Evolutionary conservation across 2,113 vertebrate species (phyloP).

Genomic region (Podarcis cretensis): DNA sequence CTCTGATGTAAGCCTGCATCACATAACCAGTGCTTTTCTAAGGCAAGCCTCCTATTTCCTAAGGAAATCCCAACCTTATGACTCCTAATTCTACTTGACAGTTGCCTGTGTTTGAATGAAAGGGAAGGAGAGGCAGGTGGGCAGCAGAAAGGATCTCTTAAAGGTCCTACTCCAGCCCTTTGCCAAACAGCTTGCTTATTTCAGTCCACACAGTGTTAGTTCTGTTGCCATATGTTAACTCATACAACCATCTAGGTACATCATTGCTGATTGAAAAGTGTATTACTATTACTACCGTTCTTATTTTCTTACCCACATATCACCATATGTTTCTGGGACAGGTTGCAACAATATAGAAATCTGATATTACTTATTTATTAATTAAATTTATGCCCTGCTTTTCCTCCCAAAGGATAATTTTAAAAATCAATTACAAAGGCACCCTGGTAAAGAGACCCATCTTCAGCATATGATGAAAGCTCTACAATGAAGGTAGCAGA

Average conservation of each 20-base stretch:
- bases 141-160: not conserved
- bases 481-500: too few species aligned
- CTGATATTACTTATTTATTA: too few species aligned
- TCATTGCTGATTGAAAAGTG: not conserved
- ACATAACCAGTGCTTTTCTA: fast-evolving
- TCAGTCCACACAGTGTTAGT: not conserved
- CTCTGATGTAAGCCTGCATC: not conserved
- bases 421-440: too few species aligned
- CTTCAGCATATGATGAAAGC: too few species aligned
- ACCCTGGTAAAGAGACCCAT: too few species aligned
- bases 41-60: not conserved
- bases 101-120: fast-evolving
- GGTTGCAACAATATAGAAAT: too few species aligned
- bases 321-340: too few species aligned
- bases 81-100: conserved; percentile 12
- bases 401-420: too few species aligned
- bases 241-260: not conserved
- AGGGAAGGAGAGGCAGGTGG: not conserved
- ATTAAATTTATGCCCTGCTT: too few species aligned
- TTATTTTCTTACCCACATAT: too few species aligned
- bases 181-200: fast-evolving
- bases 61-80: conserved; percentile 59
- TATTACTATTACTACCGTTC: not conserved
- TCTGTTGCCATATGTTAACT: not conserved
- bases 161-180: not conserved